Percentiles rank a stretch among this genome's conserved stretches.
Evolutionary conservation across 2,113 vertebrate genomes (phyloP).

Genomic region (Saccopteryx leptura): DNA sequence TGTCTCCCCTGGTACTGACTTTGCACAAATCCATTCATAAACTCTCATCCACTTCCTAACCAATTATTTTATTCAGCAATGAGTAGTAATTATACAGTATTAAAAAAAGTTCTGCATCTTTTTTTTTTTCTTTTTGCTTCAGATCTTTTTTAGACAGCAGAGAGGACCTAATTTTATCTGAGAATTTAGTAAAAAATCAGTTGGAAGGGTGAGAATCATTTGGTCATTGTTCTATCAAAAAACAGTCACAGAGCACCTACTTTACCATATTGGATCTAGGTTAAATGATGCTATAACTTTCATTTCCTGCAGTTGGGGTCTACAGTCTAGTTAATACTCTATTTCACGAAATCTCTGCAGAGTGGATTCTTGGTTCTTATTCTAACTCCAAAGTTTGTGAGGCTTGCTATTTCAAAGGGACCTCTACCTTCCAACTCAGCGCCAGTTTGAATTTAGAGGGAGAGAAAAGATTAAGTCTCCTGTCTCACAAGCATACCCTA

Average conservation of each 20-base stretch:
- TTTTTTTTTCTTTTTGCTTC: neutral
- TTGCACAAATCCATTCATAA: neutral
- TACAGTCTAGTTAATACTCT: neutral
- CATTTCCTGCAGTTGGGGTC: rapidly evolving
- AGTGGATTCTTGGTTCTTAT: neutral
- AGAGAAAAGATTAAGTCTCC: neutral
- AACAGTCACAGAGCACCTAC: neutral
- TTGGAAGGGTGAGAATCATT: neutral
- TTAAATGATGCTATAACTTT: neutral
- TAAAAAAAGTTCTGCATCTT: neutral
- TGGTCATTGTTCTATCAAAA: neutral
- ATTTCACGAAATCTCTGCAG: neutral
- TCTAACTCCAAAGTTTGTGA: neutral
- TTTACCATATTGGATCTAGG: neutral
- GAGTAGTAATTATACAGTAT: neutral
- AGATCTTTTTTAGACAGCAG: neutral
- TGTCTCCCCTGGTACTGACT: neutral
- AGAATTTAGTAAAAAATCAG: neutral
- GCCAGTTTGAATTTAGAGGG: neutral
- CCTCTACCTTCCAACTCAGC: neutral
- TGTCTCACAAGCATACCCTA: neutral
- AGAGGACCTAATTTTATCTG: neutral
- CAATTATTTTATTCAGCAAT: neutral
- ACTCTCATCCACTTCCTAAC: neutral
- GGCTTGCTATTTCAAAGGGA: neutral